Evolutionary conservation across 2,888 invertebrate species (phyloP), one percentile per base, ranked within the genome.

Genomic region (Orthosia gothica): DNA sequence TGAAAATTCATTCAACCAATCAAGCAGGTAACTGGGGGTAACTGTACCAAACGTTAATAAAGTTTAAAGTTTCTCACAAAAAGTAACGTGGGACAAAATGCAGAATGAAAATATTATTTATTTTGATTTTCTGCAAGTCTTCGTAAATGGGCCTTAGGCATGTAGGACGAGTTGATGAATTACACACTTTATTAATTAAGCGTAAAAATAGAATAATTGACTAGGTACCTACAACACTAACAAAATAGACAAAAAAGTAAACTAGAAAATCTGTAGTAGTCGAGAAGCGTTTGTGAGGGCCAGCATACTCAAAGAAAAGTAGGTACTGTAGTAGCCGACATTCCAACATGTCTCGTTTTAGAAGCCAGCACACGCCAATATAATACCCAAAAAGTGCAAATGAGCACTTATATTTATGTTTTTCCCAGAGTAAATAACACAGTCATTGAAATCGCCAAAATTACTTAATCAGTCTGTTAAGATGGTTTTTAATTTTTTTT

Each of bases 401-500:
- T 45, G n/a, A 66, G 64, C 57, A 58, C 63, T 62, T 70, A 62
- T 61, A 71, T 81, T 84, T 71, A 64, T 40, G 49, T 80, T 74
- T 63, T 78, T 78, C 74, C 49, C 59, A 67, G 47, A 62, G 32
- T 23, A 67, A 79, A 84, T 73, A 78, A 76, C 18, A 69, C 82
- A 87, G 82, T 88, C 88, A 87, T 86, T 74, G 82, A 76, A 75
- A 71, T 79, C 47, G 82, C 75, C 71, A 69, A 79, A 79, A 78
- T 88, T 82, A 86, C 88, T 84, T 82, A 84, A 84, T 83, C 82
- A 84, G 82, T 72, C 73, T 81, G 76, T 84, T 86, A 74, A 82
- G 84, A 70, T 50, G 76, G 55, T 78, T 82, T 66, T 61, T 40
- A 59, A 15, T 73, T 83, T 89, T 88, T 88, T 86, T 78, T 55